Conservation (phyloP, 2,888 invertebrate species). For the Diachrysia chrysitis region DNA sequence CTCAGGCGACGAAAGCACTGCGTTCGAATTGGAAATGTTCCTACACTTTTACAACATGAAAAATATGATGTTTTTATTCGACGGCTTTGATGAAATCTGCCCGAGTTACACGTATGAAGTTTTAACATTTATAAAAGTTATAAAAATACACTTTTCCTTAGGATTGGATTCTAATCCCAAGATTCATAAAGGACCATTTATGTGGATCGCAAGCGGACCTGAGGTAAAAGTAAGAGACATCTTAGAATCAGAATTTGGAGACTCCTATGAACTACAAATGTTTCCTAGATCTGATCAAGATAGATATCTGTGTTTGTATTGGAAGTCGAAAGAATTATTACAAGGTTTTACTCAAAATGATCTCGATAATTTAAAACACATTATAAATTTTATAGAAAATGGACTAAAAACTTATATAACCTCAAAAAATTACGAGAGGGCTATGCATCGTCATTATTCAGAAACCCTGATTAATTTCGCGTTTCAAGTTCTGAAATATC, state of each 20-base stretch:
- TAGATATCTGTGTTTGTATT: slow-evolving; percentile 22
- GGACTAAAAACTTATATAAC: not conserved
- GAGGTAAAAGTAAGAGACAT: slow-evolving; percentile 29
- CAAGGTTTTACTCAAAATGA: not conserved
- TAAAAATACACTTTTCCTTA: not conserved
- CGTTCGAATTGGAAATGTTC: slow-evolving; percentile 38
- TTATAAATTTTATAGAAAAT: not conserved
- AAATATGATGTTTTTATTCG: slow-evolving; percentile 43
- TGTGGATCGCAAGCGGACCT: slow-evolving; percentile 49
- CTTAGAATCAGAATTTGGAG: slow-evolving; percentile 21
- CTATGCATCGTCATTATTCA: not conserved
- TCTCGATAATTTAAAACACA: slow-evolving; percentile 15
- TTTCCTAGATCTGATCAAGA: slow-evolving; percentile 18
- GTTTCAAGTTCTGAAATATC: not conserved
- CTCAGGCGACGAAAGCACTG: slow-evolving; percentile 8
- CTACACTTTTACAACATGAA: slow-evolving; percentile 34
- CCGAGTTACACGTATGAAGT: slow-evolving; percentile 39
- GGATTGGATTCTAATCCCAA: not conserved
- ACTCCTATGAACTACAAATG: slow-evolving; percentile 11
- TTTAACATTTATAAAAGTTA: slow-evolving; percentile 16
- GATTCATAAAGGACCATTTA: slow-evolving; percentile 7
- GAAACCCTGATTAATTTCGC: not conserved
- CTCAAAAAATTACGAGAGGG: not conserved
- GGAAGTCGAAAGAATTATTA: slow-evolving; percentile 16
- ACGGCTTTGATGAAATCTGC: slow-evolving; percentile 55